Conservation (phyloP, 2,888 invertebrate genomes). For the Mylabris sibirica region DNA sequence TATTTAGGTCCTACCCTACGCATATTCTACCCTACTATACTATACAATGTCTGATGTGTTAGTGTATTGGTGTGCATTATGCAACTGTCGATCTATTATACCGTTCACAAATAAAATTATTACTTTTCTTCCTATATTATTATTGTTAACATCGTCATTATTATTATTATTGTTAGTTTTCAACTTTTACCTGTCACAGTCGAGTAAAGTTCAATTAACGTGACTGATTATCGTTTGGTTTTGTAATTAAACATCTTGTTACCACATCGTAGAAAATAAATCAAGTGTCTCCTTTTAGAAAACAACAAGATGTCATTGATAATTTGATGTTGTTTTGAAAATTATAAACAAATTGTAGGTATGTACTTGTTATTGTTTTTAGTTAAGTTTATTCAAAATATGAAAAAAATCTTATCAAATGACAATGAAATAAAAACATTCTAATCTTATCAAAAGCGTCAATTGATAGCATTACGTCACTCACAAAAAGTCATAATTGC, state of each 20-base stretch:
- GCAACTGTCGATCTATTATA: slow-evolving; percentile 14
- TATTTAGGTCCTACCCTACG: neutral
- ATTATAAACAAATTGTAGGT: neutral
- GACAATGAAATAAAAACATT: neutral
- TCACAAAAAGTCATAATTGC: too few species aligned
- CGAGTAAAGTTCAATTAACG: neutral
- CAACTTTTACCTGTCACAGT: neutral
- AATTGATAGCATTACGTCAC: too few species aligned
- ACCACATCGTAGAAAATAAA: neutral
- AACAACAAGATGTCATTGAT: neutral
- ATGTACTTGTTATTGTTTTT: too few species aligned
- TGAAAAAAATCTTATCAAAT: neutral
- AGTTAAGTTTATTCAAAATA: neutral
- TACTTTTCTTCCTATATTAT: neutral
- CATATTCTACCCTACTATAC: neutral
- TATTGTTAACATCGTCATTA: neutral
- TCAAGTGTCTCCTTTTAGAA: neutral
- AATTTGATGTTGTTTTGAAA: neutral
- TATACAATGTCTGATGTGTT: neutral
- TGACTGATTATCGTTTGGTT: neutral
- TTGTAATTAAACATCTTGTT: slow-evolving; percentile 5
- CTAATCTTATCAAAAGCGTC: neutral
- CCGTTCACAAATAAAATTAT: neutral
- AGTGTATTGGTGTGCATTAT: slow-evolving; percentile 7
- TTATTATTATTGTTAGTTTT: neutral